Percentiles rank a stretch among this genome's conserved stretches.
These are phyloP conservation scores for Bettongia penicillata DNA, from an alignment of 2,113 vertebrate species.

Conservation along the genomic window DNA sequence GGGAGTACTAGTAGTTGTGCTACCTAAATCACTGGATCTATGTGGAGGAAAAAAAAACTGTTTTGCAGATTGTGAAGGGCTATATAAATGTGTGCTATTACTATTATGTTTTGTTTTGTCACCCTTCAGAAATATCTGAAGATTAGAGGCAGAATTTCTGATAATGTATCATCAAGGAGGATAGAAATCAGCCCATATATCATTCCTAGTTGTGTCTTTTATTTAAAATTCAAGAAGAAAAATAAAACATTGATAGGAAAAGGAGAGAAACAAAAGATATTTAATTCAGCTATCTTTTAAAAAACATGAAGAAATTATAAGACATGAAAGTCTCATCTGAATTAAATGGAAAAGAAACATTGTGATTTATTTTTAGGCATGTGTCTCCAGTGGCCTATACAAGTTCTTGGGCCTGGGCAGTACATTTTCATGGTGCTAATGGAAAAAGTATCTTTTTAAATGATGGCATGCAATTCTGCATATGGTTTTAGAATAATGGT, in stretches of 20 bases:
- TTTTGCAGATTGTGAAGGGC: not conserved
- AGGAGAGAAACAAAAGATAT: not conserved
- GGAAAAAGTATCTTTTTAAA: not conserved
- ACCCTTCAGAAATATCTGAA: not conserved
- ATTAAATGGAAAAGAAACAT: not conserved
- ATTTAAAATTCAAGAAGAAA: not conserved
- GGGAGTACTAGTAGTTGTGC: constrained; percentile 3
- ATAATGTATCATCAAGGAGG: not conserved
- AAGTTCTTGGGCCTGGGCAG: not conserved
- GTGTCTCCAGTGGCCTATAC: not conserved
- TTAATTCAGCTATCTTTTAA: not conserved
- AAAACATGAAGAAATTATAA: not conserved
- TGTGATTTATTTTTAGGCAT: not conserved
- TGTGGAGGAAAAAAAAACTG: too few species aligned
- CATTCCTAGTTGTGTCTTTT: not conserved
- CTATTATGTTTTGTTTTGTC: not conserved
- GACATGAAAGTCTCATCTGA: not conserved
- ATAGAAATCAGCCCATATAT: not conserved
- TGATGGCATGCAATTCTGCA: not conserved
- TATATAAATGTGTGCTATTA: not conserved
- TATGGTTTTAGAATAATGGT: not conserved
- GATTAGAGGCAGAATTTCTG: not conserved
- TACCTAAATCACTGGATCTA: not conserved
- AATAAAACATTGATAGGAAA: not conserved
- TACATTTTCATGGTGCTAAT: not conserved